Evolutionary conservation across 2,113 vertebrate genomes (phyloP).

Genomic region (Oreotrochilus melanogaster): DNA sequence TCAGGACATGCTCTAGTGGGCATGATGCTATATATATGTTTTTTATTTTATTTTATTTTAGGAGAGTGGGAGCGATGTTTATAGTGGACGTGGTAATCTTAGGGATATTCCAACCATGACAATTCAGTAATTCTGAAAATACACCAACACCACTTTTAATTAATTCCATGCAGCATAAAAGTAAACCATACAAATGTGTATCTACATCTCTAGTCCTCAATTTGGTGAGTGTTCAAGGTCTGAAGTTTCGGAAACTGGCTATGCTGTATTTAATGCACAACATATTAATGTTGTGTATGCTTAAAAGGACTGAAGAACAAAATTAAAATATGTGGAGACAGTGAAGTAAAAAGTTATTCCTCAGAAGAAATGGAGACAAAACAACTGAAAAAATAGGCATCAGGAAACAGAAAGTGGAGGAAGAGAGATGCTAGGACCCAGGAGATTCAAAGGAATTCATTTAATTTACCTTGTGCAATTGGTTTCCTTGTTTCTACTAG

Average conservation of each 20-base stretch:
- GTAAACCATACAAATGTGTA: neutral
- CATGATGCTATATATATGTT: too few species aligned
- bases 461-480: neutral
- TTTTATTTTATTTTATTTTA: too few species aligned
- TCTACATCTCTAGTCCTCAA: neutral
- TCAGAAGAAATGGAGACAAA: neutral
- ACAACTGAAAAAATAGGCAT: neutral
- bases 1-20: too few species aligned
- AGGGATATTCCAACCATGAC: too few species aligned
- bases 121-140: neutral
- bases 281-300: neutral
- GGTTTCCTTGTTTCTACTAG: neutral
- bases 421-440: neutral
- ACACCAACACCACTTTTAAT: neutral
- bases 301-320: neutral
- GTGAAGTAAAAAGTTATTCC: neutral
- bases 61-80: too few species aligned
- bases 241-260: neutral
- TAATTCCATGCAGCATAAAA: neutral
- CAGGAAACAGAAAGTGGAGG: neutral
- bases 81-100: too few species aligned
- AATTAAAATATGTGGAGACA: neutral
- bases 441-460: neutral
- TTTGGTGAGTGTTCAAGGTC: fast-evolving
- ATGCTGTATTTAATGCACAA: neutral